Percentiles rank a stretch among this genome's conserved stretches.
phyloP scores from a whole-genome alignment of 2,113 vertebrate genomes.

The Crocuta crocuta region DNA sequence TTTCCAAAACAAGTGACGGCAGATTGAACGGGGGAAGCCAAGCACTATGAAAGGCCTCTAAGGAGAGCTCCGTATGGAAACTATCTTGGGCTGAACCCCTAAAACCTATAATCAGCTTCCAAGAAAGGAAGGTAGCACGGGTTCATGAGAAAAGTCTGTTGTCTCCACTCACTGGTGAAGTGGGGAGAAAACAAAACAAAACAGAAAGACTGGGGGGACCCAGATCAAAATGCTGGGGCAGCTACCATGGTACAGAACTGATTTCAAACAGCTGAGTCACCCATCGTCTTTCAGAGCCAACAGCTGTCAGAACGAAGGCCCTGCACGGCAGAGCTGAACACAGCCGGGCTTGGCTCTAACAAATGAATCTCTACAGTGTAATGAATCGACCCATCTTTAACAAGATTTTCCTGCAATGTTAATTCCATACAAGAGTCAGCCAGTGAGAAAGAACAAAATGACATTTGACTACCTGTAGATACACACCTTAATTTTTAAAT shows the following conservation, averaged over 20 bases:
- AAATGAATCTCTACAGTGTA: not conserved
- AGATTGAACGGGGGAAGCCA: not conserved
- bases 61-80: not conserved
- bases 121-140: not conserved
- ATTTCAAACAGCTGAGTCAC: not conserved
- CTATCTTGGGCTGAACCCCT: not conserved
- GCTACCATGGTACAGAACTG: not conserved
- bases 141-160: not conserved
- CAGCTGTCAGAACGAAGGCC: not conserved
- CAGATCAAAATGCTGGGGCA: not conserved
- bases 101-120: not conserved
- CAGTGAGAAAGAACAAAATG: constrained; percentile 53
- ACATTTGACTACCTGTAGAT: constrained; percentile 72
- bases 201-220: too few species aligned
- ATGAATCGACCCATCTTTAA: constrained; percentile 62
- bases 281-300: not conserved
- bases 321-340: not conserved
- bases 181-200: not conserved
- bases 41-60: not conserved
- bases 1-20: not conserved
- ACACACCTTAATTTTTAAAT: constrained; percentile 70
- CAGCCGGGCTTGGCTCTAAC: not conserved
- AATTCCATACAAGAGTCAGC: constrained; percentile 43
- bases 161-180: fast-evolving
- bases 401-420: constrained; percentile 60